A percentile compares a stretch with the other conserved stretches of the same genome.
Evolutionary conservation across 2,888 invertebrate genomes (phyloP).

Genomic region (Macrostomum cliftonense): DNA sequence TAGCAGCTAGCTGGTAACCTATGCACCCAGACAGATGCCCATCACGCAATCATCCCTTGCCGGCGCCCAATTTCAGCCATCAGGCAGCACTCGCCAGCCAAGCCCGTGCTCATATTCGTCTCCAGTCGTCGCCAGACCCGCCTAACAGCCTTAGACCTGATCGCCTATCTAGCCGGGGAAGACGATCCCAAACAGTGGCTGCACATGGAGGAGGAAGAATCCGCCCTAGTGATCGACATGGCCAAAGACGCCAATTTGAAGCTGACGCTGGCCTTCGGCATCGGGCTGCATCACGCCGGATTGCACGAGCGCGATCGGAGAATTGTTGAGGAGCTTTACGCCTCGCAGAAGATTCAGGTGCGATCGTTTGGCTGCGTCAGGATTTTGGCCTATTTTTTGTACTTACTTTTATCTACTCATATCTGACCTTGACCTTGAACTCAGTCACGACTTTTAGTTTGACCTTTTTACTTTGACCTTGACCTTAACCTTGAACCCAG

Average conservation of each 20-base stretch:
- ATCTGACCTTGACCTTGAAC: too few relatives aligned
- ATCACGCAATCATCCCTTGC: too few relatives aligned
- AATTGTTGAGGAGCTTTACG: slow-evolving; percentile 76
- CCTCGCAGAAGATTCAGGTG: slow-evolving; percentile 76
- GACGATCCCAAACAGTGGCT: slow-evolving; percentile 85
- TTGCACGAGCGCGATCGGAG: slow-evolving; percentile 74
- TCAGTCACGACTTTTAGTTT: too few relatives aligned
- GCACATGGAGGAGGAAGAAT: slow-evolving; percentile 59
- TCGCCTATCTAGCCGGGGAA: slow-evolving; percentile 56
- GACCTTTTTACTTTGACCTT: too few relatives aligned
- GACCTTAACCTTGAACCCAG: too few relatives aligned
- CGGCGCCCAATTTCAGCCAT: slow-evolving; percentile 46
- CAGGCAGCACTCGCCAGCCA: slow-evolving; percentile 66
- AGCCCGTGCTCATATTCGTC: slow-evolving; percentile 70
- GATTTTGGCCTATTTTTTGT: too few relatives aligned
- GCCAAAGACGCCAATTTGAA: slow-evolving; percentile 69
- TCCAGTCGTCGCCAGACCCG: slow-evolving; percentile 88
- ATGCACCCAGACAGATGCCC: too few relatives aligned
- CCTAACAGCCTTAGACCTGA: slow-evolving; percentile 80
- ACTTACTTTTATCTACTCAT: too few relatives aligned
- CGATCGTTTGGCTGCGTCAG: too few relatives aligned
- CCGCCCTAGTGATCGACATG: slow-evolving; percentile 38
- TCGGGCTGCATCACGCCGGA: slow-evolving; percentile 95
- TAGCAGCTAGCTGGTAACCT: too few relatives aligned
- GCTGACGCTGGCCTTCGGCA: slow-evolving; percentile 80